These are phyloP conservation scores for Holacanthella duospinosa DNA, from an alignment of 2,888 invertebrate species.

Conservation along the genomic window DNA sequence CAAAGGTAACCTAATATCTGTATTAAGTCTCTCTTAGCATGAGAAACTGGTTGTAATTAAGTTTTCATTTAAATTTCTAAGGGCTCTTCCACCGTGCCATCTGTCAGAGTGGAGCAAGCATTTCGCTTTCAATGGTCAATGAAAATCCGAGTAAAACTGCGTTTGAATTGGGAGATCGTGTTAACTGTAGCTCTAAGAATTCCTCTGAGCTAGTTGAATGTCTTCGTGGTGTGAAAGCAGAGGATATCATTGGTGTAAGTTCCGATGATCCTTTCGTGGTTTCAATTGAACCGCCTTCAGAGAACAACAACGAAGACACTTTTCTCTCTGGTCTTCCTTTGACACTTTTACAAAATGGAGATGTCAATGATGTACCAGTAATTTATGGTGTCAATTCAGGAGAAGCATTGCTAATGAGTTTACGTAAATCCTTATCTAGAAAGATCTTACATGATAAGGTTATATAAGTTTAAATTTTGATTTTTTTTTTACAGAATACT, in stretches of 20 bases:
- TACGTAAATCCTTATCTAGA: not conserved
- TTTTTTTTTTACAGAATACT: not conserved
- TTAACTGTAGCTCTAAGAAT: not conserved
- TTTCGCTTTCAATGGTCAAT: not conserved
- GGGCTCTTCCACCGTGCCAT: slow-evolving; percentile 8
- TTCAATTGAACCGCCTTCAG: slow-evolving; percentile 4
- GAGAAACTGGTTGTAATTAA: too few relatives aligned
- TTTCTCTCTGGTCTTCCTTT: not conserved
- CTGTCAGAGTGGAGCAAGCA: not conserved
- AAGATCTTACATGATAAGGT: not conserved
- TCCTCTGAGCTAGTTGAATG: not conserved
- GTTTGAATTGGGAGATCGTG: not conserved
- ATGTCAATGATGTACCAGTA: slow-evolving; percentile 2
- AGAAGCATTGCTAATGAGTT: not conserved
- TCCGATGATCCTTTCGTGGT: not conserved
- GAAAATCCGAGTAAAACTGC: not conserved
- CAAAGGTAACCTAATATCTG: too few relatives aligned
- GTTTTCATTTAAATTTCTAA: too few relatives aligned
- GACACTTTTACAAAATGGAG: not conserved
- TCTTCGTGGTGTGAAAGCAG: not conserved
- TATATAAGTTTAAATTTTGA: not conserved
- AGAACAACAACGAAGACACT: not conserved
- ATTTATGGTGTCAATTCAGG: slow-evolving; percentile 6
- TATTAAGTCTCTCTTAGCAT: not conserved
- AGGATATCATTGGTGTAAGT: not conserved